phyloP scores from a whole-genome alignment of 2,888 invertebrate species.

The Thymelicus lineola region DNA sequence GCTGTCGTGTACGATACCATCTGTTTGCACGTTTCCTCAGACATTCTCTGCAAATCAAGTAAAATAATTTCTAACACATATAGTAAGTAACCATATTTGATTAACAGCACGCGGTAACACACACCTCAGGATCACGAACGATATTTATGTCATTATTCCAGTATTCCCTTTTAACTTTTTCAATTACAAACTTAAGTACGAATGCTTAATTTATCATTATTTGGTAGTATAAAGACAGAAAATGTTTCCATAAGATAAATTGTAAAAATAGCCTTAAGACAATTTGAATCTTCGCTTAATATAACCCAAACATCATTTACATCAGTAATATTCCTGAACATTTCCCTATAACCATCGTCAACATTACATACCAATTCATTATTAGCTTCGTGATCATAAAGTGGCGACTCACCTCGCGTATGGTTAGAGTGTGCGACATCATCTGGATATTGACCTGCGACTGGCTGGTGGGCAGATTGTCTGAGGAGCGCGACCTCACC shows the following conservation, averaged over 20 bases:
- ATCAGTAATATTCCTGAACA: not conserved
- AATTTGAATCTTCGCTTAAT: no score
- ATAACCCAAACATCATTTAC: not conserved
- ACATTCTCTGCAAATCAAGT: constrained; percentile 92
- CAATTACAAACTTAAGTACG: not conserved
- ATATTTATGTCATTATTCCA: not conserved
- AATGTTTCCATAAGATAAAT: not conserved
- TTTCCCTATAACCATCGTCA: not conserved
- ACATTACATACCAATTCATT: not conserved
- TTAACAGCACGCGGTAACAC: constrained; percentile 9
- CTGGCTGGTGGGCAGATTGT: constrained; percentile 96
- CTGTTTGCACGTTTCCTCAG: constrained; percentile 93
- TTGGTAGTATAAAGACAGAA: not conserved
- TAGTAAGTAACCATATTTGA: constrained; percentile 46
- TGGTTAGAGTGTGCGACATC: constrained; percentile 97
- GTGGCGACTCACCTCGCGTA: constrained; percentile 91
- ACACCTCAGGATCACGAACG: constrained; percentile 2
- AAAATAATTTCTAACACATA: constrained; percentile 75
- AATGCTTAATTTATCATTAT: not conserved
- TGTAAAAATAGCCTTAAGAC: no score
- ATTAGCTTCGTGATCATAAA: not conserved
- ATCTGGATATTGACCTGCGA: constrained; percentile 97
- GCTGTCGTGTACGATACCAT: constrained; percentile 87
- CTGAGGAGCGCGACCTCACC: constrained; percentile 93
- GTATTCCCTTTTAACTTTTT: not conserved